Percentiles rank a stretch among this genome's conserved stretches.
Evolutionary conservation across 2,797 vertebrate species (phyloP).

Genomic region (Anguilla megastoma): DNA sequence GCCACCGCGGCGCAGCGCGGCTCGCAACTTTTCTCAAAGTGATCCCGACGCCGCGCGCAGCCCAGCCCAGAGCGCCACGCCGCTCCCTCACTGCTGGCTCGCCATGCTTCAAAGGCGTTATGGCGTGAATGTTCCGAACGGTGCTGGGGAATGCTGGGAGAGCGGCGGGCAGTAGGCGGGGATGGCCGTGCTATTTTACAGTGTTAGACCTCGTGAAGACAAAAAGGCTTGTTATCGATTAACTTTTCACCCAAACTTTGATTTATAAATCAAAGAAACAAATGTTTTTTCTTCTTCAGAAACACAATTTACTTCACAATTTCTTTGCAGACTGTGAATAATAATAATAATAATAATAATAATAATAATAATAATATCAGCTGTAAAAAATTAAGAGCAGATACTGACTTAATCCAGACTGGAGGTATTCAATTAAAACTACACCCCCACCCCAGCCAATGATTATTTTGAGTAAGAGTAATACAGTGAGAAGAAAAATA

Average conservation of each 20-base stretch:
- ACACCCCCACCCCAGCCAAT: neutral
- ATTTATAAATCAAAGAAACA: neutral
- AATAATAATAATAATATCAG: neutral
- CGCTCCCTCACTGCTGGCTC: neutral
- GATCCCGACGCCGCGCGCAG: conserved; percentile 16
- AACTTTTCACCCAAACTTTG: neutral
- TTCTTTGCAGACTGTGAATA: neutral
- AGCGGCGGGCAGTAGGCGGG: neutral
- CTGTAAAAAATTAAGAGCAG: neutral
- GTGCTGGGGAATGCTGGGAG: neutral
- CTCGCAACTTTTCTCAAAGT: conserved; percentile 38
- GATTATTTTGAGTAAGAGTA: neutral
- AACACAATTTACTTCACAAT: neutral
- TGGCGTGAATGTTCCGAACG: too few relatives aligned
- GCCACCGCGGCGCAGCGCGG: neutral
- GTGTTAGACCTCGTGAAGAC: neutral
- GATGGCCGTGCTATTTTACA: neutral
- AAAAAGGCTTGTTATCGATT: neutral
- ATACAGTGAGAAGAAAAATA: neutral
- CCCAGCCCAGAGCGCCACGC: neutral
- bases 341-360: neutral
- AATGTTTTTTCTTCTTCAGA: neutral
- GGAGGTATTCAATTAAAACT: neutral
- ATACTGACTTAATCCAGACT: neutral
- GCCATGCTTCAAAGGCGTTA: neutral